phyloP scores from a whole-genome alignment of 1,140 invertebrate species.

The Mizuhopecten yessoensis region DNA sequence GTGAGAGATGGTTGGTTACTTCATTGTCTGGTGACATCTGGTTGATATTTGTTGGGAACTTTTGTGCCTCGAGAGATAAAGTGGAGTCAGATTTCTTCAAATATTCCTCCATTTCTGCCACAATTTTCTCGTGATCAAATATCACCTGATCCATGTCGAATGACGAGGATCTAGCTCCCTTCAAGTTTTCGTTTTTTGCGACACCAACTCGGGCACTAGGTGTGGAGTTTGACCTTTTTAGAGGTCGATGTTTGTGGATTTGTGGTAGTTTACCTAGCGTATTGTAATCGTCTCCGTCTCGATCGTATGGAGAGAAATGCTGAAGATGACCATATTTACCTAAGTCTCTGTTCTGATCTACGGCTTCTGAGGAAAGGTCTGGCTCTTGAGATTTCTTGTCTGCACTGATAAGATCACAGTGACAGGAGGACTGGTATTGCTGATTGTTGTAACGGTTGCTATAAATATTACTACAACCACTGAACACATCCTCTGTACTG shows the following conservation, averaged over 20 bases:
- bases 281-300: not conserved
- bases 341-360: not conserved
- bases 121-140: constrained; percentile 68
- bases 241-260: not conserved
- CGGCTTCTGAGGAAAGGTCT: not conserved
- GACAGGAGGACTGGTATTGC: not conserved
- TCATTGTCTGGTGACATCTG: constrained; percentile 52
- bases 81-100: constrained; percentile 65
- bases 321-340: not conserved
- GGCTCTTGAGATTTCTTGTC: not conserved
- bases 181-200: not conserved
- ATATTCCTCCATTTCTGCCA: constrained; percentile 76
- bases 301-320: not conserved
- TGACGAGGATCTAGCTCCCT: constrained; percentile 40
- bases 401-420: not conserved
- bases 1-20: constrained; percentile 35
- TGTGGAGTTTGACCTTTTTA: constrained; percentile 63
- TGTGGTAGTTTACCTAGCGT: not conserved
- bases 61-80: constrained; percentile 55
- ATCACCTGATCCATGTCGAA: constrained; percentile 47
- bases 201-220: constrained; percentile 43
- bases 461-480: not conserved
- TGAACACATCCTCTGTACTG: constrained; percentile 13
- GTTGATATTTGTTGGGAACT: constrained; percentile 65
- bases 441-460: not conserved